Base-by-base conservation (phyloP, 2,113 vertebrate species). In the Pangasianodon gigas region DNA sequence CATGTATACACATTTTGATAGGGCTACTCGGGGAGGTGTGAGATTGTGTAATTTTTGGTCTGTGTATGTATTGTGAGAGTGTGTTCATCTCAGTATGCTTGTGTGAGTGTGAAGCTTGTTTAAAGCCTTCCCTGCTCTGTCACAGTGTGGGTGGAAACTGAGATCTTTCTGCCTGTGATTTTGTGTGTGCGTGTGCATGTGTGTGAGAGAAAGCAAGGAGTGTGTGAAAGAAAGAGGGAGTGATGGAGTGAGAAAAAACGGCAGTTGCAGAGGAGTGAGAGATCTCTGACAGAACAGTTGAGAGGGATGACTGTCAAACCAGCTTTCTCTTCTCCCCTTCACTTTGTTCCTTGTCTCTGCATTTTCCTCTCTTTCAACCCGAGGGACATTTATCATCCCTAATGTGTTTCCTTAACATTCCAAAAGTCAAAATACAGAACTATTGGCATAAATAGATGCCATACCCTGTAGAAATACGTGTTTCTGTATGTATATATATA, bases 91-190 rank as follows among this genome's bases (percentile, higher is more conserved):
- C 60, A 41, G 85, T 74, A 74, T 75, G 89, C 75, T 80, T 84
- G 88, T 79, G 90, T 80, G 69, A 89, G 90, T 77, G 71, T 91
- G 89, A 83, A 74, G 79, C 62, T 89, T 51, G 86, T 81, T 86
- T 86, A 85, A 91, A 89, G 88, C 89, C 86, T 86, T 87, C 56
- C 69, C 91, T 85, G 86, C 83, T 90, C 89, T 77, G 62, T 90
- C 77, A 87, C 67, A 48, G 89, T 84, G 91, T 91, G 91, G 91
- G 91, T 91, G 89, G 91, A 84, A 86, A 90, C 89, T 91, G 91
- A 90, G 86, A 91, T 90, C 80, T 71, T 86, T 90, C 89, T 88
- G 89, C 91, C 86, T 91, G 86, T 88, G 92, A 84, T 67, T 80
- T 87, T 86, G 87, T 82, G 83, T 60, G 44, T 89, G 83, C 48